A percentile compares a stretch with the other conserved stretches of the same genome.
These are phyloP conservation scores for Caenorhabditis sp. DNA, from an alignment of 2,888 invertebrate species.

Conservation along the genomic window DNA sequence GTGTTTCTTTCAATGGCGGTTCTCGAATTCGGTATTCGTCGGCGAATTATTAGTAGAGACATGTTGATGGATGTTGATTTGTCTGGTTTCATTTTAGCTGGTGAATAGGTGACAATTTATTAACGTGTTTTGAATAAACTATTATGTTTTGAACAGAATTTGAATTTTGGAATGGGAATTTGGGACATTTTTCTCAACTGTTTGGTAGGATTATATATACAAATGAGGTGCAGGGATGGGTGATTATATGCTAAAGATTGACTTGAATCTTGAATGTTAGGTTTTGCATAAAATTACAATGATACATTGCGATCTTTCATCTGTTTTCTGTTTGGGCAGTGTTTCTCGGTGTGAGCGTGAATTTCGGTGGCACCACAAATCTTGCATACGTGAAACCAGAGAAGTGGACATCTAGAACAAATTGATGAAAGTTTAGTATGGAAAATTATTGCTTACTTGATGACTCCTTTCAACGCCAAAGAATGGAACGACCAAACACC, in stretches of 20 bases:
- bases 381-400: not conserved
- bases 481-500: not conserved
- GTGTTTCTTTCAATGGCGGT: conserved; percentile 53
- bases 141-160: no score
- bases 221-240: not conserved
- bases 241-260: no score
- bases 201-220: not conserved
- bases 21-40: conserved; percentile 61
- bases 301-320: no score
- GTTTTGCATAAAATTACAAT: no score
- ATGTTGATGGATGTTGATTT: conserved; percentile 19
- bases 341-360: not conserved
- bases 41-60: not conserved
- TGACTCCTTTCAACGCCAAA: not conserved
- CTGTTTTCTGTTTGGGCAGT: not conserved
- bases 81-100: not conserved
- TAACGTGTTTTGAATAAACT: not conserved
- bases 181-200: no score
- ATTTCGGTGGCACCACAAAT: not conserved
- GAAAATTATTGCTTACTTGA: not conserved
- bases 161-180: no score
- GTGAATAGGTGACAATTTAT: not conserved
- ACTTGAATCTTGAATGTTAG: no score
- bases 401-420: not conserved
- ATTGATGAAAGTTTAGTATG: no score